Percentiles rank a stretch among this genome's conserved stretches.
These are phyloP conservation scores for Anoplopoma fimbria DNA, from an alignment of 2,113 vertebrate genomes.

Conservation along the genomic window DNA sequence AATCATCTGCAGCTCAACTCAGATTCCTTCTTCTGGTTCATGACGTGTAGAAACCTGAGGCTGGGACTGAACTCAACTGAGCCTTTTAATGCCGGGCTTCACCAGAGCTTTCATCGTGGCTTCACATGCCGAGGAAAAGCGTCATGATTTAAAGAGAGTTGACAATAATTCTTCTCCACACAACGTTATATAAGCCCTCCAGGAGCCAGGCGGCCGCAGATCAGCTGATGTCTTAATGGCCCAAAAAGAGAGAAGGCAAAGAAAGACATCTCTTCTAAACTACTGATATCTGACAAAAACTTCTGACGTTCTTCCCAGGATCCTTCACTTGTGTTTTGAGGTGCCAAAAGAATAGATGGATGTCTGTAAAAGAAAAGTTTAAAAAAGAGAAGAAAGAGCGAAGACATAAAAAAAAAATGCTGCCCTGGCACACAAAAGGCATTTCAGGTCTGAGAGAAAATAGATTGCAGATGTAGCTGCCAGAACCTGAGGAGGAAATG, in stretches of 20 bases:
- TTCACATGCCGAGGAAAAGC: constrained; percentile 27
- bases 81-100: constrained; percentile 32
- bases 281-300: constrained; percentile 30
- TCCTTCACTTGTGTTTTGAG: constrained; percentile 34
- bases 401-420: constrained; percentile 30
- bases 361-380: constrained; percentile 10
- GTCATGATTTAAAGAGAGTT: constrained; percentile 36
- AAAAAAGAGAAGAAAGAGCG: constrained; percentile 26
- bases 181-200: constrained; percentile 11
- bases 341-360: constrained; percentile 45
- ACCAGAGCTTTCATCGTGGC: constrained; percentile 31
- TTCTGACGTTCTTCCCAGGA: constrained; percentile 34
- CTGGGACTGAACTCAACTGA: constrained; percentile 17
- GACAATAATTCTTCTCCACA: constrained; percentile 22
- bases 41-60: constrained; percentile 19
- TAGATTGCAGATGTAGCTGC: constrained; percentile 72
- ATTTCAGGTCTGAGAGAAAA: constrained; percentile 69
- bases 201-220: constrained; percentile 29
- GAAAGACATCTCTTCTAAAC: constrained; percentile 29
- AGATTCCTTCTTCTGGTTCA: constrained; percentile 2
- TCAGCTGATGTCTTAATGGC: constrained; percentile 36
- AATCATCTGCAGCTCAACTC: neutral
- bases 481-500: constrained; percentile 66
- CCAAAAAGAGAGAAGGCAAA: constrained; percentile 21
- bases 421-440: constrained; percentile 63